Percentiles rank a stretch among this genome's conserved stretches.
phyloP scores from a whole-genome alignment of 2,888 invertebrate species.

The Busseola fusca region DNA sequence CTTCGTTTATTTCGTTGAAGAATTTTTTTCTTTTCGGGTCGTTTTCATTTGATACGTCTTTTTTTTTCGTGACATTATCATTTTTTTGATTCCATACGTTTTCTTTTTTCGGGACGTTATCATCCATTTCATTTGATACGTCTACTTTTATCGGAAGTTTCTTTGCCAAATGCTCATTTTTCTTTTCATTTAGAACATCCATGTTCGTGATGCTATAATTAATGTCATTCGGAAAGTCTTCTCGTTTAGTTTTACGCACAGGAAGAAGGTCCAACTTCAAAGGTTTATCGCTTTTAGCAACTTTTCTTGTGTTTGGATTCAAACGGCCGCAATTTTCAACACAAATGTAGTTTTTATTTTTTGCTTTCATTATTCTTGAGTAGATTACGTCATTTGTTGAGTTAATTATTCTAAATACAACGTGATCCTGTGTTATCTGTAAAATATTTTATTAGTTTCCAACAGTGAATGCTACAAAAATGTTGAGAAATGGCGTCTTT shows the following conservation, averaged over 20 bases:
- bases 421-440: conserved; percentile 69
- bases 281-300: conserved; percentile 64
- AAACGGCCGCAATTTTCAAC: conserved; percentile 70
- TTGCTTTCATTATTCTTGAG: conserved; percentile 77
- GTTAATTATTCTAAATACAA: conserved; percentile 75
- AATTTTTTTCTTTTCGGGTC: too few relatives aligned
- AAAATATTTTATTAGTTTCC: background rate
- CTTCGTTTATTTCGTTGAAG: too few relatives aligned
- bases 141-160: background rate
- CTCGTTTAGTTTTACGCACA: background rate
- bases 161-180: background rate
- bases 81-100: background rate
- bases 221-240: background rate
- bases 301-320: conserved; percentile 61
- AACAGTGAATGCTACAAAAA: background rate
- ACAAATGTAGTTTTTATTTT: conserved; percentile 71
- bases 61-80: too few relatives aligned
- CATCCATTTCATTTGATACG: background rate
- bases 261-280: conserved; percentile 53
- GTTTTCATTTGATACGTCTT: too few relatives aligned
- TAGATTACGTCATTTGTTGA: conserved; percentile 72
- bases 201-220: background rate
- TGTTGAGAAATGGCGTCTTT: background rate
- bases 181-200: background rate
- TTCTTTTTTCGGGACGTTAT: background rate